Conservation (phyloP, 2,113 vertebrate species). For the Sceloporus tristichus region DNA sequence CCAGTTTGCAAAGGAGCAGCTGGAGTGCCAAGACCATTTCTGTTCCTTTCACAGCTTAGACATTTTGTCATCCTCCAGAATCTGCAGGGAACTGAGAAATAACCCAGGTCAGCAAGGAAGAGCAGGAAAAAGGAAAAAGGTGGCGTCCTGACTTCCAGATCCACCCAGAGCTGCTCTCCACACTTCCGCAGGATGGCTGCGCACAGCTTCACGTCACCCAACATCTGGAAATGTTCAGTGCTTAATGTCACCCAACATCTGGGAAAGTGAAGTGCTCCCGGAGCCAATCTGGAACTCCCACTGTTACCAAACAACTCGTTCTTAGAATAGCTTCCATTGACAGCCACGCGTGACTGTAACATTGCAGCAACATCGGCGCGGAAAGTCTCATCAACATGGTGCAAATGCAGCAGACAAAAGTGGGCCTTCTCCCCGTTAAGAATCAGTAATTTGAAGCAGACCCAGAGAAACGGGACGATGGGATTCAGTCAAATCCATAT, state of each 20-base stretch:
- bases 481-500: neutral
- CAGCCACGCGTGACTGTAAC: neutral
- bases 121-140: neutral
- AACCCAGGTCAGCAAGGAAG: neutral
- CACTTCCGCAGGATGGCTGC: neutral
- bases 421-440: too few species aligned
- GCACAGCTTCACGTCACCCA: neutral
- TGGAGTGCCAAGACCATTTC: too few species aligned
- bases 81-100: conserved; percentile 4
- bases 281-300: neutral
- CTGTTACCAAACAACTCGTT: neutral
- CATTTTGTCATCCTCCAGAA: neutral
- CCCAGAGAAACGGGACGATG: neutral
- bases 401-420: too few species aligned
- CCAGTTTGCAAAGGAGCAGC: too few species aligned
- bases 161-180: neutral
- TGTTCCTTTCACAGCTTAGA: too few species aligned
- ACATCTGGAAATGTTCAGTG: conserved; percentile 1
- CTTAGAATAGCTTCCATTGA: neutral
- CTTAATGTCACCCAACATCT: neutral
- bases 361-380: neutral
- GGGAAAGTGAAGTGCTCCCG: neutral
- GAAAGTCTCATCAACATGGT: neutral
- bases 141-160: neutral
- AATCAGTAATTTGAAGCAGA: neutral